Percentiles rank a stretch among this genome's conserved stretches.
Conservation (phyloP, 2,888 invertebrate species). For the Spilarctia lutea region DNA sequence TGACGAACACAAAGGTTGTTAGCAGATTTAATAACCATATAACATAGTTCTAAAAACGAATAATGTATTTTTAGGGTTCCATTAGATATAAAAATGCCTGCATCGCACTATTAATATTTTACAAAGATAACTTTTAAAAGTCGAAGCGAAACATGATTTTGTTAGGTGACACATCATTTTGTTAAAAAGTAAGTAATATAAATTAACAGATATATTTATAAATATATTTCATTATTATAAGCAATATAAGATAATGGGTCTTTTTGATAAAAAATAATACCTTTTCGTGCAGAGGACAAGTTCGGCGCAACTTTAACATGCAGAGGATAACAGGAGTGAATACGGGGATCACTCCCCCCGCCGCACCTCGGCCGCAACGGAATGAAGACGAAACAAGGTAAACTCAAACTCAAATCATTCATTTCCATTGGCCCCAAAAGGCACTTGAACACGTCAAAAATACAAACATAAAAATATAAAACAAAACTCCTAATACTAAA, state of each 20-base stretch:
- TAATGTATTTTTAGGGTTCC: too few relatives aligned
- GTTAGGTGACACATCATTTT: not conserved
- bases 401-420: too few relatives aligned
- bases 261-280: not conserved
- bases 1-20: not conserved
- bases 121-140: not conserved
- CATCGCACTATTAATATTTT: conserved; percentile 25
- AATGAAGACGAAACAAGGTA: conserved; percentile 20
- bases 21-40: not conserved
- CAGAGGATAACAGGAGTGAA: conserved; percentile 83
- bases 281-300: conserved; percentile 69
- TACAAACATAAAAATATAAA: too few relatives aligned
- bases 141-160: not conserved
- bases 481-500: too few relatives aligned
- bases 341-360: conserved; percentile 78
- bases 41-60: not conserved
- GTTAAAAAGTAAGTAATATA: not conserved
- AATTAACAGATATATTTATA: not conserved
- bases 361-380: conserved; percentile 36
- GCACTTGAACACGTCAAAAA: too few relatives aligned
- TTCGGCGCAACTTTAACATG: conserved; percentile 84
- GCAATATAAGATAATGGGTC: not conserved
- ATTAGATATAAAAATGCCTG: conserved; percentile 3
- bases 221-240: not conserved
- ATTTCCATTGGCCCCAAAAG: too few relatives aligned